Evolutionary conservation across 2,888 invertebrate genomes (phyloP), one percentile per base, ranked within the genome.

Genomic region (Conchocele bisecta): DNA sequence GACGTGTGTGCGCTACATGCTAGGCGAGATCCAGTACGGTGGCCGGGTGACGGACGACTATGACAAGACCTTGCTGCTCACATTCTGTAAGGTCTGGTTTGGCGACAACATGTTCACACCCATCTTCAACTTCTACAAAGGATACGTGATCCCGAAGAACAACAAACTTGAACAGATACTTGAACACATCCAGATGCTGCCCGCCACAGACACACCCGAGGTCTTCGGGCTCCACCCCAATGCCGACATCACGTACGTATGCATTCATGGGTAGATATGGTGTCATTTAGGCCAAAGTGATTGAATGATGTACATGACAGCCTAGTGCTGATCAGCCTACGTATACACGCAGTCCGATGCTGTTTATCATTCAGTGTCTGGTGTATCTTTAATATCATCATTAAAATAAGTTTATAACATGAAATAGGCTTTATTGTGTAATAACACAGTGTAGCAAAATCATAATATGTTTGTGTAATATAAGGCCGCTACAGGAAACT

Each of bases 11-110:
- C 85, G 91, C n/a, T 91, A 91, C 85, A 91, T 91, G 91, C 86
- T 91, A 60, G 91, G 91, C n/a, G 91, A 91, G 75, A 91, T 92
- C 75, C 91, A 91, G 72, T 91, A 91, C 81, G 91, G 91, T 22
- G 91, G 91, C 41, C 88, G 91, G 64, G 91, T 91, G 22, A 91
- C 91, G 3, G 91, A 91, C 51, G 91, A 91, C 82, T 91, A 84
- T 68, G 91, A 91, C 86, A 91, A 91, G 70, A 85, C 90, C 24
- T 85, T 91, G 35, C 85, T 91, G 33, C 90, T 89, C 77, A 91
- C 91, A 0, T 91, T 91, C 86, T 90, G 91, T 63, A 85, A 86
- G 56, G 89, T 89, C 24, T 91, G 91, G 91, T 91, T 91, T 69
- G 86, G 89, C 13, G 91, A 91, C 56, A 82, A 84, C 70, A 90